A percentile compares a stretch with the other conserved stretches of the same genome.
Evolutionary conservation across 2,888 invertebrate genomes (phyloP).

Genomic region (Callinectes sapidus): DNA sequence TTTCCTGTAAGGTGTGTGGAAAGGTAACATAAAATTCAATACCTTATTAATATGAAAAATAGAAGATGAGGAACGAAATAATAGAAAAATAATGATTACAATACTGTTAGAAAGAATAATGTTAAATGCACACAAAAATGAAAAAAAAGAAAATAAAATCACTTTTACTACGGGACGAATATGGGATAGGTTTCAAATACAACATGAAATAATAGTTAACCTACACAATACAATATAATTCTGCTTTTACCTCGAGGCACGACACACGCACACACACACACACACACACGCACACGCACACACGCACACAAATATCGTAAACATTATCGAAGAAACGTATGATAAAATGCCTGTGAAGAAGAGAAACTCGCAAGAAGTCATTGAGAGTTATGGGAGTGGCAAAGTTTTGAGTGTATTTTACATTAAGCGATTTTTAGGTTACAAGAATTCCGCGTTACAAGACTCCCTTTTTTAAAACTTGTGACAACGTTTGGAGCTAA

Average conservation of each 20-base stretch:
- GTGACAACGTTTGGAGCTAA: not conserved
- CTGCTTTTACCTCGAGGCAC: too few species aligned
- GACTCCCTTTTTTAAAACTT: not conserved
- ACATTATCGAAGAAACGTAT: not conserved
- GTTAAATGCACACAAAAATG: not conserved
- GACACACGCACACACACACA: slow-evolving; percentile 23
- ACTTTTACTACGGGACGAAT: too few species aligned
- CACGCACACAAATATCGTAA: not conserved
- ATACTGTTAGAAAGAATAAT: too few species aligned
- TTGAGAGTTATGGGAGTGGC: not conserved
- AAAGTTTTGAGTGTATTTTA: not conserved
- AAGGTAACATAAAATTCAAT: too few species aligned
- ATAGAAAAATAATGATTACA: too few species aligned
- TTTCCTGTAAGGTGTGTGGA: too few species aligned
- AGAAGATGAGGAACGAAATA: too few species aligned
- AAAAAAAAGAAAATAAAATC: too few species aligned
- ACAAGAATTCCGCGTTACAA: not conserved
- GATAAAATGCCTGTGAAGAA: not conserved
- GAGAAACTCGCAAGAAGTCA: not conserved
- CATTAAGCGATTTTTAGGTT: not conserved
- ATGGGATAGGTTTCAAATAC: too few species aligned
- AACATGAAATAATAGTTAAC: too few species aligned
- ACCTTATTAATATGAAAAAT: too few species aligned
- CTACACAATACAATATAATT: too few species aligned
- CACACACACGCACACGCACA: not conserved